phyloP scores from a whole-genome alignment of 2,888 invertebrate species.

The Apotomis capreana region DNA sequence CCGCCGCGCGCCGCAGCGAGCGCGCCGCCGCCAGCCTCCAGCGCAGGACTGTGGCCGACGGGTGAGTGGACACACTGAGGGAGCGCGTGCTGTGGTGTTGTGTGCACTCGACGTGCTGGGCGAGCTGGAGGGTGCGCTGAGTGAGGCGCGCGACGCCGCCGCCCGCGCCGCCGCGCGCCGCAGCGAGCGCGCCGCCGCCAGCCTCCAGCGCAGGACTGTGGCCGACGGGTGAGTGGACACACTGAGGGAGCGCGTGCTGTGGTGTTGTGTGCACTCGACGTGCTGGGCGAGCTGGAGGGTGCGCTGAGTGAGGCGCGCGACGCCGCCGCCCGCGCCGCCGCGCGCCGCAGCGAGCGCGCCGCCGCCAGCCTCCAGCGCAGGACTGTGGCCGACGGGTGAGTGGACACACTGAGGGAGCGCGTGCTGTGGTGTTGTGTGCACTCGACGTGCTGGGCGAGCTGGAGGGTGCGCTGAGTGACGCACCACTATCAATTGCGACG shows the following conservation, averaged over 20 bases:
- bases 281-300: slow-evolving; percentile 58
- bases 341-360: slow-evolving; percentile 53
- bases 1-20: not conserved
- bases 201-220: too few relatives aligned
- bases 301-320: slow-evolving; percentile 57
- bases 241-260: slow-evolving; percentile 67
- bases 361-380: slow-evolving; percentile 52
- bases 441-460: slow-evolving; percentile 59
- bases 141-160: too few relatives aligned
- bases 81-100: slow-evolving; percentile 60
- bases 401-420: slow-evolving; percentile 62
- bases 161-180: too few relatives aligned
- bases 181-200: too few relatives aligned
- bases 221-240: slow-evolving; percentile 46
- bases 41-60: slow-evolving; percentile 42
- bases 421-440: slow-evolving; percentile 50
- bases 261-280: slow-evolving; percentile 36
- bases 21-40: not conserved
- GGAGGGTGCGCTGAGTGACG: slow-evolving; percentile 54
- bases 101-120: slow-evolving; percentile 40
- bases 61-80: not conserved
- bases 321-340: slow-evolving; percentile 42
- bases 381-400: slow-evolving; percentile 36
- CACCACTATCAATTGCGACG: slow-evolving; percentile 38
- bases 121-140: too few relatives aligned